phyloP scores from a whole-genome alignment of 2,888 invertebrate species.

The Sesia apiformis region DNA sequence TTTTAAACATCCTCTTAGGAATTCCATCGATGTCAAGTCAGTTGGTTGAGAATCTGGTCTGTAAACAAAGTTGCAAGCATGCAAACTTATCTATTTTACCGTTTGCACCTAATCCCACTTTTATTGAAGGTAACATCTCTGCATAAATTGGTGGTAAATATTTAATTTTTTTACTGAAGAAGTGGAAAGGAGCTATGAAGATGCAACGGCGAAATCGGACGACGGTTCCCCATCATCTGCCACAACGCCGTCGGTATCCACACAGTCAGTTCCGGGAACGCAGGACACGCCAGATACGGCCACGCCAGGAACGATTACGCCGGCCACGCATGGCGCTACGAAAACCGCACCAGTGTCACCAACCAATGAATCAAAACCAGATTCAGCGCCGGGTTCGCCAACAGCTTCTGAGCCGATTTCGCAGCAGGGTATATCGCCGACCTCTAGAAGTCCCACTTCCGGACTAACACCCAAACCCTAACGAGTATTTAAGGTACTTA shows the following conservation, averaged over 20 bases:
- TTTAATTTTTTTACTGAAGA: slow-evolving; percentile 30
- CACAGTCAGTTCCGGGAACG: background rate
- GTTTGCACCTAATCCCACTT: slow-evolving; percentile 14
- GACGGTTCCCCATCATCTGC: background rate
- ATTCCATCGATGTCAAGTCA: no score
- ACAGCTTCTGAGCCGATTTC: background rate
- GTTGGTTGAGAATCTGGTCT: no score
- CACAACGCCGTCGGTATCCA: background rate
- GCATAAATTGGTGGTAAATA: slow-evolving; percentile 1
- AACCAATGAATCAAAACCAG: slow-evolving; percentile 6
- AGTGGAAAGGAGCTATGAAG: slow-evolving; percentile 33
- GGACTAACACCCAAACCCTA: no score
- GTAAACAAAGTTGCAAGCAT: no score
- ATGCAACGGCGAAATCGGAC: slow-evolving; percentile 7
- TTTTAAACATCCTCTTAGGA: no score
- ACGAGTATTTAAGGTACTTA: no score
- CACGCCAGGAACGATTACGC: slow-evolving; percentile 4
- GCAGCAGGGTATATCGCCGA: no score
- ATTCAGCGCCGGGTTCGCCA: slow-evolving; percentile 5
- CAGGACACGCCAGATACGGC: slow-evolving; percentile 1
- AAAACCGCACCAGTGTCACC: slow-evolving; percentile 5
- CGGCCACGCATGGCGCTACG: background rate
- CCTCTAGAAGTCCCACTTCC: no score
- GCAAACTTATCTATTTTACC: no score
- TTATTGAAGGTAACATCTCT: slow-evolving; percentile 20